Conservation (phyloP, 2,113 vertebrate species). For the Lepisosteus osseus region DNA sequence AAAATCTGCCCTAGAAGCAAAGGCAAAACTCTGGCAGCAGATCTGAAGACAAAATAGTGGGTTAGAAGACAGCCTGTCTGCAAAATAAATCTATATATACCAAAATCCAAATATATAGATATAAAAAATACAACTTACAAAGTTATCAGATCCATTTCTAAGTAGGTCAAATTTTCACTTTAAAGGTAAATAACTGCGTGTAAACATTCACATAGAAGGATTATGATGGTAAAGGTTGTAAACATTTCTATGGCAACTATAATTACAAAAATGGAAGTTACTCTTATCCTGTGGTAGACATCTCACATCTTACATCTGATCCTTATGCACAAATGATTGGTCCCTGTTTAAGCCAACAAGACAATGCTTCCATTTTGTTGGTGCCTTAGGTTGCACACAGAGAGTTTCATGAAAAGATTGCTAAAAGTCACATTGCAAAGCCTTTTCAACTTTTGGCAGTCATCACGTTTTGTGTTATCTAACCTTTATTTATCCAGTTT, state of each 20-base stretch:
- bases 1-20: background rate
- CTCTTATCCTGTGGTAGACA: background rate
- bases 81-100: conserved; percentile 7
- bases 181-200: conserved; percentile 14
- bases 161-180: background rate
- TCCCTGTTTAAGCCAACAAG: conserved; percentile 9
- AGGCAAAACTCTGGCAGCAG: background rate
- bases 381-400: background rate
- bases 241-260: conserved; percentile 13
- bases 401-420: background rate
- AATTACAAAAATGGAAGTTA: background rate
- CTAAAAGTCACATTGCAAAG: conserved; percentile 2
- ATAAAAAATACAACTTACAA: background rate
- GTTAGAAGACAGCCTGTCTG: background rate
- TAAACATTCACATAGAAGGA: conserved; percentile 13
- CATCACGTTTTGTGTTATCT: conserved; percentile 7
- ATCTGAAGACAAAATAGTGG: too few relatives aligned
- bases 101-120: background rate
- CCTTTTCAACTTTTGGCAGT: conserved; percentile 13
- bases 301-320: conserved; percentile 2
- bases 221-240: background rate
- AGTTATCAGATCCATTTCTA: background rate
- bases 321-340: conserved; percentile 1
- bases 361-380: background rate
- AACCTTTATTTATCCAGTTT: background rate